These are phyloP conservation scores for Leptothorax acervorum DNA, from an alignment of 2,888 invertebrate genomes.

Conservation along the genomic window DNA sequence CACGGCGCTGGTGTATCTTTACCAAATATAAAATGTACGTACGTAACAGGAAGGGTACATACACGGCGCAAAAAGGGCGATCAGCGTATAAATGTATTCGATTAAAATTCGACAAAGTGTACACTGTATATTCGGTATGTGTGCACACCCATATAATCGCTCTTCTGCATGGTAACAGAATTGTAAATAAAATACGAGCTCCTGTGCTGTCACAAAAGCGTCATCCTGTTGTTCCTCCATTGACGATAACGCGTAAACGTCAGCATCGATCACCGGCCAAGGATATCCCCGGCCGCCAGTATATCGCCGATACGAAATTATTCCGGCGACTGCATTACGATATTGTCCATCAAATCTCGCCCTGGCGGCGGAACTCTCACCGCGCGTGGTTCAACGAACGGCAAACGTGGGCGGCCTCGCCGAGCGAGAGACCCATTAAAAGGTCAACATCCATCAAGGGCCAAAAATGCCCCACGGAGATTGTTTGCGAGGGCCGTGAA, in stretches of 20 bases:
- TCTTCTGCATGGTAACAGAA: conserved; percentile 14
- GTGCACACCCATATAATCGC: conserved; percentile 31
- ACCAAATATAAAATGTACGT: conserved; percentile 15
- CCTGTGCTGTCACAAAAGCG: conserved; percentile 25
- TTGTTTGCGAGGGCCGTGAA: conserved; percentile 70
- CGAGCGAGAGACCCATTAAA: conserved; percentile 25
- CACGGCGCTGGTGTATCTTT: conserved; percentile 6
- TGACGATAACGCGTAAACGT: conserved; percentile 44
- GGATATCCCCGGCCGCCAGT: conserved; percentile 22
- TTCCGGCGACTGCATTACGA: conserved; percentile 53
- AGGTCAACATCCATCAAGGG: conserved; percentile 56
- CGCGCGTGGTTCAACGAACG: background rate
- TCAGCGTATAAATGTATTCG: conserved; percentile 19
- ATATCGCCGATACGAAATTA: conserved; percentile 43
- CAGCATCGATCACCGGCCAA: conserved; percentile 49
- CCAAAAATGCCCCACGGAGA: conserved; percentile 60
- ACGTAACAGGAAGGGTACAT: background rate
- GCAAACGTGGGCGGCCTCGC: conserved; percentile 8
- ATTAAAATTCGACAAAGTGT: conserved; percentile 44
- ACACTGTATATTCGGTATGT: too few relatives aligned
- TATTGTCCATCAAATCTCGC: conserved; percentile 55
- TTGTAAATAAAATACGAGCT: conserved; percentile 50
- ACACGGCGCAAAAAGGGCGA: background rate
- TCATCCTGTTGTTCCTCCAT: conserved; percentile 26
- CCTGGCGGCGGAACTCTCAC: background rate